Evolutionary conservation across 2,113 vertebrate species (phyloP), one percentile per base, ranked within the genome.

Genomic region (Plecotus auritus): DNA sequence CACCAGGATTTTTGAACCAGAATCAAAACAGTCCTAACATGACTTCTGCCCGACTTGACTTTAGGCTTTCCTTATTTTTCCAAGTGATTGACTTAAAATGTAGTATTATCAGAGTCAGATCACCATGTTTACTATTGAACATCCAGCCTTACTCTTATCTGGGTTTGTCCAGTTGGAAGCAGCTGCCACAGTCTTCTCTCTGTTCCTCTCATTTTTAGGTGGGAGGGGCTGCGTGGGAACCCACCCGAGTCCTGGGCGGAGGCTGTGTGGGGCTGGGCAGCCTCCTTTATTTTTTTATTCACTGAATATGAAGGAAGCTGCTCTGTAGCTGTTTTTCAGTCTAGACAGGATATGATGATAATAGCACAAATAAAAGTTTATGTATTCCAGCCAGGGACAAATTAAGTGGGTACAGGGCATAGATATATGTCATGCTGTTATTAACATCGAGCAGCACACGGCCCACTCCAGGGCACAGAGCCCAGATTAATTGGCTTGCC

Each of bases 321-420:
- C 85, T 97, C 78, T 88, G 80, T 91, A 70, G 90, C 77, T 94
- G 76, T 92, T 97, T 97, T 96, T 95, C 82, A 72, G 96, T 97
- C 97, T 97, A 97, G 97, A 96, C 96, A 97, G 97, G 97, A 96
- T 97, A 83, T 96, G 96, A 97, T 95, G 96, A 94, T 96, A 97
- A 96, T 56, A 88, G 73, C 83, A 96, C 84, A 93, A 96, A 95
- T 88, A 88, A 95, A 97, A 94, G 81, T 93, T 88, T 94, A 67
- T 94, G 95, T 96, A 61, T 59, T 88, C 82, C 78, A 90, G 93
- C 95, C 96, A 97, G 94, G 93, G 85, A 95, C 96, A 96, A 97
- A 95, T 74, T 90, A 90, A 94, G 77, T 92, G 92, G 76, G 95
- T 85, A 82, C 91, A 85, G 47, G 40, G 69, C 90, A 93, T 26